Base-by-base conservation (phyloP, 2,888 invertebrate species). In the Orchesella flavescens region DNA sequence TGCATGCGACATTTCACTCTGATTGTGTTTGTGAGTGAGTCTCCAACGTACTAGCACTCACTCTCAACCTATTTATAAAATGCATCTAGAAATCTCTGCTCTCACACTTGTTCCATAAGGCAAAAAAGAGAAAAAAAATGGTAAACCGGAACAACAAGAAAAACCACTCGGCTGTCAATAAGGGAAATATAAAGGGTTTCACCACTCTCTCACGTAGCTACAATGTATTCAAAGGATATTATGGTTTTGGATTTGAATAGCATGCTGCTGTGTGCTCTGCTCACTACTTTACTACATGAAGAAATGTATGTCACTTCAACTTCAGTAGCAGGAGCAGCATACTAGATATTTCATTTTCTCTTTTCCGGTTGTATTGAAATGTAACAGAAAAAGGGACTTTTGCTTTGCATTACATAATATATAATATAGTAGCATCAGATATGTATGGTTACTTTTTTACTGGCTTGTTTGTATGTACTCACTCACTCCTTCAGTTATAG, bases 151-250 rank as follows among this genome's bases (percentile, higher is more conserved):
- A 63, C 24, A 66, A 75, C 75, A 75, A 63, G 76, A 44, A 76
- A 76, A 76, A 76, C 68, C 76, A 76, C 76, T 76, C 68, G 66
- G 17, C 43, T 76, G 76, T 76, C 68, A 76, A 74, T 63, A 73
- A 59, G 73, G 19, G 44, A 73, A 75, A 53, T 23, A 65, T 19
- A 57, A 72, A 34, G 15, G 55, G 17, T 23, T 69, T 44, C 46
- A 23, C 13, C 21, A 17, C 12, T 15, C 23, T 69, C 46, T 53
- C 7, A 9, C 24, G 17, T 34, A 53, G 1, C 55, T 2, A 17
- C 19, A 19, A 17, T 21, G 19, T 61, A 43, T 55, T 71, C 71
- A 57, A 57, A 34, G 34, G 34, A 57, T 71, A 57, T 71, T 71
- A 53, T n/a, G 34, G 34, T 4, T 34, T 34, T 34, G 34, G 34